These are phyloP conservation scores for Lophura nycthemera DNA, from an alignment of 2,113 vertebrate species.

Conservation along the genomic window DNA sequence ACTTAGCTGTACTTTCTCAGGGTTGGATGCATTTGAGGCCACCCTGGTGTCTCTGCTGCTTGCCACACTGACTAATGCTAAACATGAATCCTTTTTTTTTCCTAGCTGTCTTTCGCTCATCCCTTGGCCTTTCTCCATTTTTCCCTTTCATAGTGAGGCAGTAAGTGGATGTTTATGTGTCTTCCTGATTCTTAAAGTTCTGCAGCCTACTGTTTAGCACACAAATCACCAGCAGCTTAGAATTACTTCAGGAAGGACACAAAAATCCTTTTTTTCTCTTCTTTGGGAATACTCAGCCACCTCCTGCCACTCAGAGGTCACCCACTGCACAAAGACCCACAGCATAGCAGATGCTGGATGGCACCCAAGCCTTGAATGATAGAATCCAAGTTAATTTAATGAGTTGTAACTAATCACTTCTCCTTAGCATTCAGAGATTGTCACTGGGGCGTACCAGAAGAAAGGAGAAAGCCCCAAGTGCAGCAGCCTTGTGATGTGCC, in stretches of 20 bases:
- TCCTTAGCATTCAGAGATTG: background rate
- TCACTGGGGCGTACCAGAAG: background rate
- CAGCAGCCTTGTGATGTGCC: background rate
- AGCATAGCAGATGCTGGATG: background rate
- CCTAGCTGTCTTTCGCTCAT: background rate
- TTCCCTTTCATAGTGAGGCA: background rate
- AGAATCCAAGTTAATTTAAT: background rate
- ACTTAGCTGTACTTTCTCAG: slow-evolving; percentile 7
- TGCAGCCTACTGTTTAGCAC: background rate
- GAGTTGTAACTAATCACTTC: background rate
- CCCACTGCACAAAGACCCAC: background rate
- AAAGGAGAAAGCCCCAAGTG: background rate
- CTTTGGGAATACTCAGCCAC: background rate
- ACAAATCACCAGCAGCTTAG: background rate
- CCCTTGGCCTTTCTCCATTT: background rate
- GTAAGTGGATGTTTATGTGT: background rate
- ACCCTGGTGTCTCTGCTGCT: background rate
- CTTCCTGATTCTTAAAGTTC: background rate
- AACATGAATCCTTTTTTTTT: background rate
- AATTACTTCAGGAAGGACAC: background rate
- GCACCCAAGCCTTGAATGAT: background rate
- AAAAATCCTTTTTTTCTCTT: background rate
- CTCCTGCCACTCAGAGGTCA: background rate
- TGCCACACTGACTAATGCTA: background rate
- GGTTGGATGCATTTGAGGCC: background rate